Percentiles rank a stretch among this genome's conserved stretches.
Evolutionary conservation across 2,888 invertebrate genomes (phyloP).

Genomic region (Drosophila acutilabella): DNA sequence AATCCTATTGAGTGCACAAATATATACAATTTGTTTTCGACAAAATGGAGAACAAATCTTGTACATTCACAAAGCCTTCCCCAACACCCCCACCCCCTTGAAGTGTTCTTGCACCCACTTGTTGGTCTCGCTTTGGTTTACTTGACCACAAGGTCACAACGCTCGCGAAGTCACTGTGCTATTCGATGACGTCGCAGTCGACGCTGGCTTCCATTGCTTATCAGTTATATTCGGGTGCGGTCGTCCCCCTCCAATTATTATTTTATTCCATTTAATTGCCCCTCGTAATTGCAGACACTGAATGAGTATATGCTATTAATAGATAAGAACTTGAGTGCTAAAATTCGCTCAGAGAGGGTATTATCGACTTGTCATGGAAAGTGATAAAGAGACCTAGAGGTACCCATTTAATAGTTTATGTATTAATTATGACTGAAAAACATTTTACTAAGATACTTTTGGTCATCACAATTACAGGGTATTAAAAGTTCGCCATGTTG

Average conservation of each 20-base stretch:
- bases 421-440: too few species aligned
- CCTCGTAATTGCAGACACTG: constrained; percentile 26
- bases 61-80: neutral
- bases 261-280: constrained; percentile 33
- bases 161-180: constrained; percentile 49
- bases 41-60: constrained; percentile 18
- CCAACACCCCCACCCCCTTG: neutral
- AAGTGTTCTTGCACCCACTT: constrained; percentile 60
- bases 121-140: constrained; percentile 53
- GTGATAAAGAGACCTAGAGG: neutral
- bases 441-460: too few species aligned
- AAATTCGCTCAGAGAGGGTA: neutral
- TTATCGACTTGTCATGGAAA: neutral
- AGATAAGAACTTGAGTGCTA: constrained; percentile 37
- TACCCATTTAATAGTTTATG: too few species aligned
- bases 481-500: neutral
- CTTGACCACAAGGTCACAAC: constrained; percentile 62
- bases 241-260: constrained; percentile 26
- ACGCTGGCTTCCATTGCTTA: constrained; percentile 35
- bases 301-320: constrained; percentile 33
- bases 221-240: constrained; percentile 34
- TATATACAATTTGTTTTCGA: constrained; percentile 1
- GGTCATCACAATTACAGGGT: neutral
- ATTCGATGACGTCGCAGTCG: constrained; percentile 31
- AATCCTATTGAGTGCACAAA: constrained; percentile 19